These are phyloP conservation scores for Cyprinodon brontotheroides DNA, from an alignment of 2,113 vertebrate species.

Conservation along the genomic window DNA sequence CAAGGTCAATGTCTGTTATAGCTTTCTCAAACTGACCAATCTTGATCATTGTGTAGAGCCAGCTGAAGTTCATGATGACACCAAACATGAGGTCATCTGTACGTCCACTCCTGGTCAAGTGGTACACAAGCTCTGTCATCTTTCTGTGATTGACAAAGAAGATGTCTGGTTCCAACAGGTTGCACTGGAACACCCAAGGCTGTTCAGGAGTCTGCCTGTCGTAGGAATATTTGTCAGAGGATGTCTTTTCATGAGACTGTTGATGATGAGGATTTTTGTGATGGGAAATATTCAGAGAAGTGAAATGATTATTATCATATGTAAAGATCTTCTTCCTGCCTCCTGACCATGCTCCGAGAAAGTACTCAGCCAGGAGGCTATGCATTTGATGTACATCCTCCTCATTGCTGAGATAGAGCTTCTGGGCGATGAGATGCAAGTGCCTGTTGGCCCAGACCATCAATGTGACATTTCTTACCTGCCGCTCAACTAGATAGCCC, in stretches of 20 bases:
- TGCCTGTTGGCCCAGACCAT: conserved; percentile 98
- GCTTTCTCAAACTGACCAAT: conserved; percentile 97
- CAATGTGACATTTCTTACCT: conserved; percentile 91
- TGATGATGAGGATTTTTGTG: conserved; percentile 85
- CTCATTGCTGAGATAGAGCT: conserved; percentile 91
- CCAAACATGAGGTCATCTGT: conserved; percentile 94
- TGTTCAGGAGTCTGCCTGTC: conserved; percentile 96
- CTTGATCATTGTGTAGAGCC: conserved; percentile 99
- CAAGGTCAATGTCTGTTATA: conserved; percentile 91
- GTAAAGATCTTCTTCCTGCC: conserved; percentile 93
- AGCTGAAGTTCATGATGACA: conserved; percentile 99
- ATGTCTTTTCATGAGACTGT: conserved; percentile 85
- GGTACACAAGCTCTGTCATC: conserved; percentile 95
- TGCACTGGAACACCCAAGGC: conserved; percentile 99
- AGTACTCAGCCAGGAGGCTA: conserved; percentile 94
- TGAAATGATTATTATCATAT: conserved; percentile 86
- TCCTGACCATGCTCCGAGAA: conserved; percentile 94
- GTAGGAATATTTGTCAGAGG: conserved; percentile 88
- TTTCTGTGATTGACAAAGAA: conserved; percentile 99
- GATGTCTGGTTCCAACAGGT: conserved; percentile 94
- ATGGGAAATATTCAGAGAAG: conserved; percentile 83
- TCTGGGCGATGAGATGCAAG: conserved; percentile 95
- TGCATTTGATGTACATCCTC: conserved; percentile 95
- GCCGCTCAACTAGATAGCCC: conserved; percentile 93
- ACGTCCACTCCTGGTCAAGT: conserved; percentile 91